phyloP scores from a whole-genome alignment of 2,888 invertebrate genomes.

The Heteromyza rotundicornis region DNA sequence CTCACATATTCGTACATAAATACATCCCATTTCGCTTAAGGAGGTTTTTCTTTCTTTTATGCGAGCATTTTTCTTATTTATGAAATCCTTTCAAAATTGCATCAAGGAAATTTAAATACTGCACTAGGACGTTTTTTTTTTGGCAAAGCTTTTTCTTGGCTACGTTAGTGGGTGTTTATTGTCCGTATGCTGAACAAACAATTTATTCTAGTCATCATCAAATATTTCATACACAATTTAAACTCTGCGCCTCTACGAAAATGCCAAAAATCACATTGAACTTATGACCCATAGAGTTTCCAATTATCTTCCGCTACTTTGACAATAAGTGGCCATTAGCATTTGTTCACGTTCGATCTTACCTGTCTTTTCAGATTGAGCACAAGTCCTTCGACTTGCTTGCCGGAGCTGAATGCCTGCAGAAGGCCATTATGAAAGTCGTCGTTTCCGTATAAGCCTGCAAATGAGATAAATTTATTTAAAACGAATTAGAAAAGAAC shows the following conservation, averaged over 20 bases:
- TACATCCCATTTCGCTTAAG: background rate
- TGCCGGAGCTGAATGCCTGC: slow-evolving; percentile 79
- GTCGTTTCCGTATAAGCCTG: slow-evolving; percentile 88
- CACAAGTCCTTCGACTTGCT: slow-evolving; percentile 81
- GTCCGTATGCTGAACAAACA: too few species aligned
- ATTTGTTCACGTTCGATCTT: too few species aligned
- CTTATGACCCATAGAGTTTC: too few species aligned
- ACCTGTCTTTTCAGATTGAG: slow-evolving; percentile 83
- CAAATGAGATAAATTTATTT: slow-evolving; percentile 9
- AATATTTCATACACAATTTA: background rate
- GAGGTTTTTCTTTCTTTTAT: background rate
- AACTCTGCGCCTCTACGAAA: background rate
- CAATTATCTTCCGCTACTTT: too few species aligned
- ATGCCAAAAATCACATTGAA: background rate
- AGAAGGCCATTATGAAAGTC: slow-evolving; percentile 90
- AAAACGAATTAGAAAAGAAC: too few species aligned
- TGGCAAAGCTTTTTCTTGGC: too few species aligned
- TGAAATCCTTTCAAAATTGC: background rate
- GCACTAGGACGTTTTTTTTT: background rate
- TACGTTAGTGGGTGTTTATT: too few species aligned
- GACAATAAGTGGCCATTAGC: too few species aligned
- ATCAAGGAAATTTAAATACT: background rate
- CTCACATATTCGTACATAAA: background rate
- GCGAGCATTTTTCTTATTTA: background rate
- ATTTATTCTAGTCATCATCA: too few species aligned